phyloP scores from a whole-genome alignment of 2,888 invertebrate genomes.

The Ceriagrion tenellum region DNA sequence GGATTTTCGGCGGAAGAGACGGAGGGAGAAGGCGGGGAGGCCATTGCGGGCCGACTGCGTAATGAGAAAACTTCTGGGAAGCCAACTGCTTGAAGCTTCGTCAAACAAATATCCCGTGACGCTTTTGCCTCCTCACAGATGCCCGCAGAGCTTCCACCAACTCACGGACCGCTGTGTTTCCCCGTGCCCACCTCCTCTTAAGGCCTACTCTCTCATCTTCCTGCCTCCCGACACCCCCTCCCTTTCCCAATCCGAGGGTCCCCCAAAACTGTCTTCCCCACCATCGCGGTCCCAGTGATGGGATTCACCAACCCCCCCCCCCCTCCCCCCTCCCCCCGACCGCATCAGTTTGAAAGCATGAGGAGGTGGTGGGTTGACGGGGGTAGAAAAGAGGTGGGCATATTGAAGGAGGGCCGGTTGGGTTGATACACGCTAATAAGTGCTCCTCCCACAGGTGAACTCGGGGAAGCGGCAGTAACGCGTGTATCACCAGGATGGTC shows the following conservation, averaged over 20 bases:
- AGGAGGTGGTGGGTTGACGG: neutral
- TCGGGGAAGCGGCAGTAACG: no score
- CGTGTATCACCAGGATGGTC: no score
- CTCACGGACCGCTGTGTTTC: constrained; percentile 33
- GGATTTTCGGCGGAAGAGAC: neutral
- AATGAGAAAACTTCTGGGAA: constrained; percentile 64
- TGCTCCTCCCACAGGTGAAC: no score
- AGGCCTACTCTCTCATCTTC: neutral
- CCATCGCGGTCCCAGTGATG: no score
- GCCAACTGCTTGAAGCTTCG: constrained; percentile 58
- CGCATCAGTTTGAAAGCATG: neutral
- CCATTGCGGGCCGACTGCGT: constrained; percentile 51
- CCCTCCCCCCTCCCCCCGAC: neutral
- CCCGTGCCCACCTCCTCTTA: neutral
- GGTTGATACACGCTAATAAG: neutral
- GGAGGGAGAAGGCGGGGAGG: neutral
- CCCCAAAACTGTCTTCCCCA: neutral
- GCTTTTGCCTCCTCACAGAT: constrained; percentile 28
- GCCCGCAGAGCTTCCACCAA: constrained; percentile 40
- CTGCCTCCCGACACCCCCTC: neutral
- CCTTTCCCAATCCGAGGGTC: neutral
- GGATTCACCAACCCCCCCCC: neutral
- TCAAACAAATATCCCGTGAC: constrained; percentile 68
- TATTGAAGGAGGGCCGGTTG: neutral
- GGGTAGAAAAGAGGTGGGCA: neutral